Conservation (phyloP, 2,797 vertebrate species). For the Sebastes baramenuke region DNA sequence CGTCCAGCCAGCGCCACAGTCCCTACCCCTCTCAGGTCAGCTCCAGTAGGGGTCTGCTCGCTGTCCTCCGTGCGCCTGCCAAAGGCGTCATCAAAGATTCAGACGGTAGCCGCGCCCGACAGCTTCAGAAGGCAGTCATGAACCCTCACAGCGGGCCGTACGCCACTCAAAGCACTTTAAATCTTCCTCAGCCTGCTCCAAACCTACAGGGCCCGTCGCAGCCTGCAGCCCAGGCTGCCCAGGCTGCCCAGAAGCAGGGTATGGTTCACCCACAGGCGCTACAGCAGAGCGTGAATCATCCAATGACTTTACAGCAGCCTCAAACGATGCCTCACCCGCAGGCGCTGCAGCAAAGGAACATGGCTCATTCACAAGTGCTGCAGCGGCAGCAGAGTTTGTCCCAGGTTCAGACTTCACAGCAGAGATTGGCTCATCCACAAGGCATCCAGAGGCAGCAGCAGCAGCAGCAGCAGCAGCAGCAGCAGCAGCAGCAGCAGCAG, state of each 20-base stretch:
- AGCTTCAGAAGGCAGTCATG: constrained; percentile 86
- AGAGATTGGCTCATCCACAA: constrained; percentile 66
- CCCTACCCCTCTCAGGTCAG: constrained; percentile 90
- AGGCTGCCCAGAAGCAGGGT: constrained; percentile 79
- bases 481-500: too few relatives aligned
- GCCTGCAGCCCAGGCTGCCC: constrained; percentile 67
- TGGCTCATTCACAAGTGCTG: constrained; percentile 63
- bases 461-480: constrained; percentile 66
- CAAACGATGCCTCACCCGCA: constrained; percentile 63
- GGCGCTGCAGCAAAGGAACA: constrained; percentile 64
- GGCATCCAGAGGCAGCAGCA: constrained; percentile 68
- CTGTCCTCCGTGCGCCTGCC: constrained; percentile 86
- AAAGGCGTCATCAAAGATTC: constrained; percentile 88
- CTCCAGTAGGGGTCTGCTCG: constrained; percentile 91
- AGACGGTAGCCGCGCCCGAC: constrained; percentile 87
- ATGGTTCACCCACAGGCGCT: constrained; percentile 88
- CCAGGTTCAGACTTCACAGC: constrained; percentile 71
- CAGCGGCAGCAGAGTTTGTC: constrained; percentile 74
- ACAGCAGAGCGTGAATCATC: constrained; percentile 79
- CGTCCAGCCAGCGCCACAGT: constrained; percentile 91
- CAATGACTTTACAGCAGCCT: constrained; percentile 70
- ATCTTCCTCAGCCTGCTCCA: constrained; percentile 77
- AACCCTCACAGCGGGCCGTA: constrained; percentile 85
- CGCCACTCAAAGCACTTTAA: constrained; percentile 89
- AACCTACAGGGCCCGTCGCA: constrained; percentile 81